These are phyloP conservation scores for Aleiodes testaceus DNA, from an alignment of 2,888 invertebrate genomes.

Conservation along the genomic window DNA sequence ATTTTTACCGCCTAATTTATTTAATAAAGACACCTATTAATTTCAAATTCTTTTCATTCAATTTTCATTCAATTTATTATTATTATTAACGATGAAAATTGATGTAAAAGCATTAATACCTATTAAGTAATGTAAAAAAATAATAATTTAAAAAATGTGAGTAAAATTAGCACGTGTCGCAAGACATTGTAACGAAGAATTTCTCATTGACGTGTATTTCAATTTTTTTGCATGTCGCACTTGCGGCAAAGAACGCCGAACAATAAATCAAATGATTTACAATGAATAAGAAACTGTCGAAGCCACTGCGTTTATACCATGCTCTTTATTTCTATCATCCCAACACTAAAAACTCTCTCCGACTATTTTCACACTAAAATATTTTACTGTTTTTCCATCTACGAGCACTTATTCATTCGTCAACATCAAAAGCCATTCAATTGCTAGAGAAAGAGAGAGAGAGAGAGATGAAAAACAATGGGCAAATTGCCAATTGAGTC, in stretches of 20 bases:
- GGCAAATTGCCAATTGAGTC: conserved; percentile 52
- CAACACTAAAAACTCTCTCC: conserved; percentile 26
- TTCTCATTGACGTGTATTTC: conserved; percentile 24
- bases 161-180: conserved; percentile 24
- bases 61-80: background rate
- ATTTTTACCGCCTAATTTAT: too few species aligned
- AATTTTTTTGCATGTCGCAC: conserved; percentile 13
- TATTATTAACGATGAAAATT: background rate
- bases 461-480: background rate
- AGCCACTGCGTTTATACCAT: conserved; percentile 3
- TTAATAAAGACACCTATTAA: too few species aligned
- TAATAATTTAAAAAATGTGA: conserved; percentile 9
- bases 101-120: conserved; percentile 14
- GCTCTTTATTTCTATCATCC: conserved; percentile 21
- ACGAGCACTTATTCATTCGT: conserved; percentile 12
- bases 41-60: too few species aligned
- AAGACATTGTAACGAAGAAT: conserved; percentile 19
- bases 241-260: background rate
- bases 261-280: conserved; percentile 35
- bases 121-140: background rate
- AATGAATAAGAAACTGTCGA: conserved; percentile 32
- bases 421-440: conserved; percentile 17
- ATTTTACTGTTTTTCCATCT: conserved; percentile 1
- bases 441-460: too few species aligned
- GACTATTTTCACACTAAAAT: background rate